A percentile compares a stretch with the other conserved stretches of the same genome.
These are phyloP conservation scores for Lithophane socia DNA, from an alignment of 2,888 invertebrate genomes.

Conservation along the genomic window DNA sequence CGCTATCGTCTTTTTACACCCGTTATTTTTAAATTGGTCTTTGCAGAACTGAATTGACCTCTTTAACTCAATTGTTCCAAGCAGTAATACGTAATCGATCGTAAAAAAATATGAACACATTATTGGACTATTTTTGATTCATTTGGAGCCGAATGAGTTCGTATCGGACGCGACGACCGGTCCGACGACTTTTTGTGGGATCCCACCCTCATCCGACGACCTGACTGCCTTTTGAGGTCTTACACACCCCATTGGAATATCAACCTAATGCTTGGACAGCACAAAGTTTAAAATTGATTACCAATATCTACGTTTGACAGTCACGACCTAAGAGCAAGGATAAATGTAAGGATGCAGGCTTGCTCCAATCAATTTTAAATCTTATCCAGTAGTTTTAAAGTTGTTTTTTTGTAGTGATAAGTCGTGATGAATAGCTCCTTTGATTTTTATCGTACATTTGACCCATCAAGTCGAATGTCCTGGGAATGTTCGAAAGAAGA, in stretches of 20 bases:
- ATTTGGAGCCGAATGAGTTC: slow-evolving; percentile 76
- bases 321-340: slow-evolving; percentile 87
- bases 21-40: background rate
- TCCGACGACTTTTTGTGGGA: slow-evolving; percentile 86
- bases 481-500: slow-evolving; percentile 85
- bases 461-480: slow-evolving; percentile 87
- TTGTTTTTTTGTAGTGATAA: slow-evolving; percentile 63
- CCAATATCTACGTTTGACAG: slow-evolving; percentile 74
- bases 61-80: slow-evolving; percentile 27
- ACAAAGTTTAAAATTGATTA: slow-evolving; percentile 65
- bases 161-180: slow-evolving; percentile 82
- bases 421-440: slow-evolving; percentile 80
- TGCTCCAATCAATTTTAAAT: slow-evolving; percentile 67
- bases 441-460: slow-evolving; percentile 87
- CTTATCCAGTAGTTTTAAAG: slow-evolving; percentile 60
- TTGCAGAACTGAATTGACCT: background rate
- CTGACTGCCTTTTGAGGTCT: slow-evolving; percentile 73
- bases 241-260: slow-evolving; percentile 42
- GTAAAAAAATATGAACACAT: slow-evolving; percentile 79
- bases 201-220: slow-evolving; percentile 85
- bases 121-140: slow-evolving; percentile 82
- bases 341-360: slow-evolving; percentile 79
- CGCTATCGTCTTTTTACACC: no score
- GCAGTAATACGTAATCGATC: slow-evolving; percentile 73
- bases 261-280: slow-evolving; percentile 33